Conservation (phyloP, 2,113 vertebrate species). For the Hemibagrus wyckioides region DNA sequence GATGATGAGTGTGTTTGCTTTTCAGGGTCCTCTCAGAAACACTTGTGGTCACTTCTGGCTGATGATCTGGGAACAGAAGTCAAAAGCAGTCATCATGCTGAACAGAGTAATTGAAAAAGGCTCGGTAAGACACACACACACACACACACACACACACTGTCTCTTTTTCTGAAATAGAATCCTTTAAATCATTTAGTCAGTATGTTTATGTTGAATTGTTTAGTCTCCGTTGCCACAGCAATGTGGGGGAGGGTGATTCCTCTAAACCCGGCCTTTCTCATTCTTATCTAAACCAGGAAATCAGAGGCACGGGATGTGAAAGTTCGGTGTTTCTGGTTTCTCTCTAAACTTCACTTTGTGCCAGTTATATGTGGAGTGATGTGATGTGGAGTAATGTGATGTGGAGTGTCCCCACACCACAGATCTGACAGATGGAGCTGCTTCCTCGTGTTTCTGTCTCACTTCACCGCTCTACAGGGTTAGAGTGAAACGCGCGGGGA, state of each 20-base stretch:
- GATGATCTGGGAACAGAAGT: constrained; percentile 96
- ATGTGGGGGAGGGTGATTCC: neutral
- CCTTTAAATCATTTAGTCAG: neutral
- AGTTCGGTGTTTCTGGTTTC: neutral
- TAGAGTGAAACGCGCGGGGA: too few relatives aligned
- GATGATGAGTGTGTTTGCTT: neutral
- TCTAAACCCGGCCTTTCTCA: neutral
- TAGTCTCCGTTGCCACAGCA: neutral
- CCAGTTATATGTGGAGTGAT: neutral
- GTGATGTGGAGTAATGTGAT: too few relatives aligned
- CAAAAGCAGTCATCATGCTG: constrained; percentile 96
- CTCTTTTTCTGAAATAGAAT: neutral
- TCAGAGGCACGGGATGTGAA: neutral
- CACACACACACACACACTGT: neutral
- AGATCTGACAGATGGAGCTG: too few relatives aligned
- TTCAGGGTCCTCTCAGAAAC: constrained; percentile 91
- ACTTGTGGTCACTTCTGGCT: constrained; percentile 98
- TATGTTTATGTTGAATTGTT: neutral
- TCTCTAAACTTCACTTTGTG: neutral
- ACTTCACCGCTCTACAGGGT: too few relatives aligned
- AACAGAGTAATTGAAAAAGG: constrained; percentile 96
- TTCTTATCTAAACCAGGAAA: neutral
- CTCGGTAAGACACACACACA: constrained; percentile 80
- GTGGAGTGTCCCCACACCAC: too few relatives aligned
- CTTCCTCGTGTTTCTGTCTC: too few relatives aligned